Evolutionary conservation across 2,888 invertebrate species (phyloP).

Genomic region (Mythimna ferrago): DNA sequence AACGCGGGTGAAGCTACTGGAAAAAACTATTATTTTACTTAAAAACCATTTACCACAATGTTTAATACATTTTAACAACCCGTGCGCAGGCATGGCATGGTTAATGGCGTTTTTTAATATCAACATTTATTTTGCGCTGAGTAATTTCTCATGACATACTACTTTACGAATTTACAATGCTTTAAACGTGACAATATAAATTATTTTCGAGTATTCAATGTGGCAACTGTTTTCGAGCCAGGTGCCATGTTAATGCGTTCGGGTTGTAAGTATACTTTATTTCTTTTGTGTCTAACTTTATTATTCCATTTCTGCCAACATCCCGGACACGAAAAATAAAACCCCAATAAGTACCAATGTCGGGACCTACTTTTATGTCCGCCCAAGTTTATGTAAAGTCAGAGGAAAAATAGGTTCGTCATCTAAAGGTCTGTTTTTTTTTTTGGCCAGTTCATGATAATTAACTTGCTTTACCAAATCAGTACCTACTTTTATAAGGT

Average conservation of each 20-base stretch:
- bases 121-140: too few relatives aligned
- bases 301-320: slow-evolving; percentile 12
- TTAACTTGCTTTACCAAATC: background rate
- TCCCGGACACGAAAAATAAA: slow-evolving; percentile 29
- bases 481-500: background rate
- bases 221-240: too few relatives aligned
- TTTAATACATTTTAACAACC: background rate
- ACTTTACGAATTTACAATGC: too few relatives aligned
- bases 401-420: background rate
- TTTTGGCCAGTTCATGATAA: too few relatives aligned
- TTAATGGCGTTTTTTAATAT: background rate
- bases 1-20: too few relatives aligned
- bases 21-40: too few relatives aligned
- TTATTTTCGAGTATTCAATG: too few relatives aligned
- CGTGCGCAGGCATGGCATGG: too few relatives aligned
- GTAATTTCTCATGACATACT: too few relatives aligned
- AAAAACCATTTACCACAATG: background rate
- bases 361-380: slow-evolving; percentile 31
- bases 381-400: slow-evolving; percentile 8
- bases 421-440: background rate
- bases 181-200: too few relatives aligned
- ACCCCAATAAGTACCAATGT: slow-evolving; percentile 28
- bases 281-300: slow-evolving; percentile 14
- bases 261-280: background rate
- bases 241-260: too few relatives aligned